Evolutionary conservation across 2,888 invertebrate species (phyloP).

Genomic region (Ormia ochracea): DNA sequence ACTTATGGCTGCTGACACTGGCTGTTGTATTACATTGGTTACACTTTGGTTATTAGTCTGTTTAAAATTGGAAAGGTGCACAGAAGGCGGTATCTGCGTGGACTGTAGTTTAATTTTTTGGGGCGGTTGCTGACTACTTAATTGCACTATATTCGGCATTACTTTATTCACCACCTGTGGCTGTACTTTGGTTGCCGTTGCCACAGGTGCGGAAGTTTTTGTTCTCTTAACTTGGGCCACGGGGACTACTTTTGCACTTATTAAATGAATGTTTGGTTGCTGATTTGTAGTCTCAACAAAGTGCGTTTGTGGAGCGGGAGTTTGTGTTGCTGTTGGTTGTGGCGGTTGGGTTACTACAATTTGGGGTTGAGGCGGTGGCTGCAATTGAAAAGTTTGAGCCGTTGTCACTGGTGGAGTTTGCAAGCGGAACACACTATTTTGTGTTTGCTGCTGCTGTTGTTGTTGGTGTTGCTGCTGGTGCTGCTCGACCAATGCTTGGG

Average conservation of each 20-base stretch:
- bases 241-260: slow-evolving; percentile 64
- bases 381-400: slow-evolving; percentile 65
- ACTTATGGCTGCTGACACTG: background rate
- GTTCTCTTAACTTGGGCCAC: slow-evolving; percentile 69
- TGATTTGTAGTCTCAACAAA: slow-evolving; percentile 22
- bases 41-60: background rate
- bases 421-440: slow-evolving; percentile 61
- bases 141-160: slow-evolving; percentile 67
- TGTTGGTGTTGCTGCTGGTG: slow-evolving; percentile 35
- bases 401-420: slow-evolving; percentile 58
- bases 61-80: background rate
- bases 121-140: slow-evolving; percentile 53
- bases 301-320: slow-evolving; percentile 32
- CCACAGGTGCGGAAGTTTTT: slow-evolving; percentile 59
- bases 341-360: slow-evolving; percentile 48
- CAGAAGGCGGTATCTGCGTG: slow-evolving; percentile 6
- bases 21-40: background rate
- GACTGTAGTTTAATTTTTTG: slow-evolving; percentile 53
- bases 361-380: slow-evolving; percentile 59
- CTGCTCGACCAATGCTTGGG: slow-evolving; percentile 46
- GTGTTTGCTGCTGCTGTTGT: slow-evolving; percentile 61
- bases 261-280: slow-evolving; percentile 30
- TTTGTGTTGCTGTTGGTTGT: too few relatives aligned
- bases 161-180: slow-evolving; percentile 73
- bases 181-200: slow-evolving; percentile 69